Evolutionary conservation across 1,140 invertebrate genomes (phyloP), one percentile per base, ranked within the genome.

Genomic region (Drosophila lacertosa): DNA sequence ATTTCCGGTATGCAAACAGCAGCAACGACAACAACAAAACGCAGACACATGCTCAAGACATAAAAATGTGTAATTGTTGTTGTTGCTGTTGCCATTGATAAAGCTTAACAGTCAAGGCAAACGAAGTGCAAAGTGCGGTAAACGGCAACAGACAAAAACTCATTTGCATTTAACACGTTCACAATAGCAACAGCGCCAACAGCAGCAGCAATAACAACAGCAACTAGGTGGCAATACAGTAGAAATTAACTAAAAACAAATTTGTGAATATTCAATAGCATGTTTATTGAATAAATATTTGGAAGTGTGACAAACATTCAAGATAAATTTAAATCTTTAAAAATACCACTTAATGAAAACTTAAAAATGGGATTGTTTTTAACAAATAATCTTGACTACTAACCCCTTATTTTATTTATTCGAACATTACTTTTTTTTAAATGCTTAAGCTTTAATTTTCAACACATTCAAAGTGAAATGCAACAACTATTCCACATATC

Each of bases 51-150:
- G 73, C 59, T 70, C 54, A 88, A 77, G 82, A 86, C 48, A 58
- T 65, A 88, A 88, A 78, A 88, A 86, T 77, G 77, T 86, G 82
- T 88, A 86, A 88, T 86, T 86, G 82, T 84, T 84, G 80, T 67
- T 60, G 42, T 59, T 60, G 32, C 47, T 55, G 62, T 54, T 58
- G 66, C 55, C 77, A 82, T 82, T 88, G 83, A 78, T 88, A 88
- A 88, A 77, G 65, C 82, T 84, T 77, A 77, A 76, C 64, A 81
- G 77, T 64, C 54, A 69, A 68, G 39, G 15, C 33, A 54, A 53
- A 40, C 37, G 33, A 37, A 20, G 13, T 16, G 59, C 45, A 42
- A 58, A 55, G 39, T 40, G 24, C 0, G 37, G 48, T 24, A 47
- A 42, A 9, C 7, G 16, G 10, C 6, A 37, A 33, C 29, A 33